Percentiles rank a stretch among this genome's conserved stretches.
Evolutionary conservation across 2,113 vertebrate genomes (phyloP).

Genomic region (Odocoileus virginianus): DNA sequence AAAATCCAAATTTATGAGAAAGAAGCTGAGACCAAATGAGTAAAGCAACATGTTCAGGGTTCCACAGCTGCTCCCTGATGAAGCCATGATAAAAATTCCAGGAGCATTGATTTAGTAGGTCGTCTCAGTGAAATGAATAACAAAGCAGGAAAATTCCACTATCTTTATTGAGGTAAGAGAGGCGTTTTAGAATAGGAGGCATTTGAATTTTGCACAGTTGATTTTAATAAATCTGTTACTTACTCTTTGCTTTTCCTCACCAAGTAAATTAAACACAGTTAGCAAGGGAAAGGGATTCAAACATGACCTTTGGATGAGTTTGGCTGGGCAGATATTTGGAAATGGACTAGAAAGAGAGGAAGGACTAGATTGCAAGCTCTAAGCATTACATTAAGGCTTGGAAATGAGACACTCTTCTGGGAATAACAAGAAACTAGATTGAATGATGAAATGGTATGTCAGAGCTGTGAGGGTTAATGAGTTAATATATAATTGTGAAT

Average conservation of each 20-base stretch:
- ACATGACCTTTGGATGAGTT: background rate
- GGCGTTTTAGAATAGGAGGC: background rate
- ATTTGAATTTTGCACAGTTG: background rate
- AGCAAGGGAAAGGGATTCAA: background rate
- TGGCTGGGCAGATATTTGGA: background rate
- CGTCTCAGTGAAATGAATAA: background rate
- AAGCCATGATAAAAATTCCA: background rate
- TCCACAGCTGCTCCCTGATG: background rate
- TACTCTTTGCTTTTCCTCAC: background rate
- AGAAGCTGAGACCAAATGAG: background rate
- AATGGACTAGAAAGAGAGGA: background rate
- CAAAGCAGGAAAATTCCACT: background rate
- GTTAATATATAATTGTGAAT: background rate
- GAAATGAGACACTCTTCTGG: background rate
- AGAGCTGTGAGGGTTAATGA: background rate
- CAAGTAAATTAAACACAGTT: background rate
- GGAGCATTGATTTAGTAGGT: background rate
- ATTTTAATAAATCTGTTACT: background rate
- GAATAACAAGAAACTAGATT: background rate
- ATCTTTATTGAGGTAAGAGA: background rate
- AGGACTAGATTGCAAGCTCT: fast-evolving
- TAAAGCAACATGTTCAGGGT: background rate
- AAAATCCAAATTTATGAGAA: background rate
- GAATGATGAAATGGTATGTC: background rate
- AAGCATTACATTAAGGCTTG: background rate